These are phyloP conservation scores for Cryptophagus acutangulus DNA, from an alignment of 2,888 invertebrate species.

Conservation along the genomic window DNA sequence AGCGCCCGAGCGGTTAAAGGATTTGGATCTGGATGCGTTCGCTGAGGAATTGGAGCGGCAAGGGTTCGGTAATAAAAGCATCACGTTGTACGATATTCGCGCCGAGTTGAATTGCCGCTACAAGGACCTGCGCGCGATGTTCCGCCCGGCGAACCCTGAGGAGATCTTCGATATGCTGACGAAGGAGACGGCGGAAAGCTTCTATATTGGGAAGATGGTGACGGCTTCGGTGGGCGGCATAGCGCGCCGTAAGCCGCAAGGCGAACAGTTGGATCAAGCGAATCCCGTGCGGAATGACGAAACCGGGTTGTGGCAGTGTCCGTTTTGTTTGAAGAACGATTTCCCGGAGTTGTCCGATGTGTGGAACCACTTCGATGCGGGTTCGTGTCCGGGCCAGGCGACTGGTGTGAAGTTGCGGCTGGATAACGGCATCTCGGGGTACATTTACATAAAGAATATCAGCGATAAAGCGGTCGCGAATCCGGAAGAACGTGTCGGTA, in stretches of 20 bases:
- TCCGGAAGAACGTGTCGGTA: constrained; percentile 86
- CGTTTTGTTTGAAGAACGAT: constrained; percentile 93
- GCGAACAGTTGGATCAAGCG: constrained; percentile 91
- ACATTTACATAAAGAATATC: constrained; percentile 88
- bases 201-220: constrained; percentile 84
- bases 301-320: constrained; percentile 95
- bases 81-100: constrained; percentile 94
- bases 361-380: constrained; percentile 98
- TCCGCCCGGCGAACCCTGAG: constrained; percentile 74
- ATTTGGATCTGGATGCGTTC: constrained; percentile 96
- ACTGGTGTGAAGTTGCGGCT: constrained; percentile 84
- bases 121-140: constrained; percentile 80
- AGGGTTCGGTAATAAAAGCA: constrained; percentile 73
- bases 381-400: constrained; percentile 92
- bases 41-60: constrained; percentile 94
- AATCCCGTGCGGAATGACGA: constrained; percentile 94
- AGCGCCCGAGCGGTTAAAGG: constrained; percentile 88
- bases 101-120: constrained; percentile 92
- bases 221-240: constrained; percentile 69
- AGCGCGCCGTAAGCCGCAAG: constrained; percentile 81
- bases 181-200: constrained; percentile 92
- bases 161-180: constrained; percentile 93
- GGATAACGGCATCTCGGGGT: constrained; percentile 85
- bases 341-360: constrained; percentile 95
- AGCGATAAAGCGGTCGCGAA: constrained; percentile 91